Evolutionary conservation across 2,797 vertebrate species (phyloP).

Genomic region (Glossophaga mutica): DNA sequence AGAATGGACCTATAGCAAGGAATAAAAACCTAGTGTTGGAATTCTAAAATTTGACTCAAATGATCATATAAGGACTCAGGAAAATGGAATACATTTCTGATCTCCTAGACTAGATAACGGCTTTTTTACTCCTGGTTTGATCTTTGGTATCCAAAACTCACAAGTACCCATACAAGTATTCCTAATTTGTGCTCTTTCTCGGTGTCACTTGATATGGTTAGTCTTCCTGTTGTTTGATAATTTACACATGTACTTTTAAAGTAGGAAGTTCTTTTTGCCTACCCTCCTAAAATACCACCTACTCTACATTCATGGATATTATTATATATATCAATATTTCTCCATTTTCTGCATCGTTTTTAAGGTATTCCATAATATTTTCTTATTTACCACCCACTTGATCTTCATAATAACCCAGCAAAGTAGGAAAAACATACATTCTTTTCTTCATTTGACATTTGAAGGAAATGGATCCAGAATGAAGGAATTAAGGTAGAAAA

Average conservation of each 20-base stretch:
- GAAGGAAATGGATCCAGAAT: constrained; percentile 31
- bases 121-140: constrained; percentile 23
- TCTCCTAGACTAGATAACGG: background rate
- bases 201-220: background rate
- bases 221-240: background rate
- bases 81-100: constrained; percentile 20
- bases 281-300: background rate
- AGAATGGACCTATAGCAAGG: constrained; percentile 11
- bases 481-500: constrained; percentile 13
- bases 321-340: background rate
- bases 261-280: background rate
- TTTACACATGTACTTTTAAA: constrained; percentile 30
- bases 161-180: background rate
- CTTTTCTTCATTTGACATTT: background rate
- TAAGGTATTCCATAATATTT: background rate
- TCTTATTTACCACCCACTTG: background rate
- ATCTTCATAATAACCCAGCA: background rate
- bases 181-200: background rate
- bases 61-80: background rate
- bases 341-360: background rate
- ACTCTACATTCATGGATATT: background rate
- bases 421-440: background rate
- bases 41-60: constrained; percentile 38
- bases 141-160: background rate
- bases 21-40: constrained; percentile 1